These are phyloP conservation scores for Thelaira solivaga DNA, from an alignment of 2,888 invertebrate genomes.

Conservation along the genomic window DNA sequence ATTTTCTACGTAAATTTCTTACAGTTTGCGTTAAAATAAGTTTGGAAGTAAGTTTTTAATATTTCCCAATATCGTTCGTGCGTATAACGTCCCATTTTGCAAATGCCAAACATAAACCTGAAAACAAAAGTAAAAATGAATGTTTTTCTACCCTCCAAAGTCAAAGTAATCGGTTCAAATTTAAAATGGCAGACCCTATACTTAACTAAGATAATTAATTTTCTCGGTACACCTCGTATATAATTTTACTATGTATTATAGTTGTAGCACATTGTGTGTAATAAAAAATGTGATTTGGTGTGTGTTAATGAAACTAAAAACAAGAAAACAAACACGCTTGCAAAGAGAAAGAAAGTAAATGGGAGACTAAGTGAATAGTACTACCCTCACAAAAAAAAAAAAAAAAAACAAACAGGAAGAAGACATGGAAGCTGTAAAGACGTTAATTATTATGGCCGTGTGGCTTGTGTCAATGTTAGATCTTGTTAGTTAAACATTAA, in stretches of 20 bases:
- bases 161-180: too few species aligned
- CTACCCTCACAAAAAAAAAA: slow-evolving; percentile 24
- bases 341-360: slow-evolving; percentile 2
- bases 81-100: too few species aligned
- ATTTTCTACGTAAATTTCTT: too few species aligned
- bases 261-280: not conserved
- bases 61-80: too few species aligned
- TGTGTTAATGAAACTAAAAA: not conserved
- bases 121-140: too few species aligned
- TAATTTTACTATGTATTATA: not conserved
- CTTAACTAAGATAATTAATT: too few species aligned
- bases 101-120: too few species aligned
- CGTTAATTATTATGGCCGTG: slow-evolving; percentile 75
- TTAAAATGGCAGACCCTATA: too few species aligned
- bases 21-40: too few species aligned
- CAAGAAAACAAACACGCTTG: slow-evolving; percentile 24
- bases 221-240: too few species aligned
- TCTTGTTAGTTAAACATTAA: slow-evolving; percentile 57
- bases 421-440: slow-evolving; percentile 65
- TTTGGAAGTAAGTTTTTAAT: too few species aligned
- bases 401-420: slow-evolving; percentile 8
- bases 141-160: too few species aligned
- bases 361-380: slow-evolving; percentile 7
- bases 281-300: not conserved
- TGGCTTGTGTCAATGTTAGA: slow-evolving; percentile 65